These are phyloP conservation scores for Drosophila albomicans DNA, from an alignment of 1,140 invertebrate genomes.

Conservation along the genomic window DNA sequence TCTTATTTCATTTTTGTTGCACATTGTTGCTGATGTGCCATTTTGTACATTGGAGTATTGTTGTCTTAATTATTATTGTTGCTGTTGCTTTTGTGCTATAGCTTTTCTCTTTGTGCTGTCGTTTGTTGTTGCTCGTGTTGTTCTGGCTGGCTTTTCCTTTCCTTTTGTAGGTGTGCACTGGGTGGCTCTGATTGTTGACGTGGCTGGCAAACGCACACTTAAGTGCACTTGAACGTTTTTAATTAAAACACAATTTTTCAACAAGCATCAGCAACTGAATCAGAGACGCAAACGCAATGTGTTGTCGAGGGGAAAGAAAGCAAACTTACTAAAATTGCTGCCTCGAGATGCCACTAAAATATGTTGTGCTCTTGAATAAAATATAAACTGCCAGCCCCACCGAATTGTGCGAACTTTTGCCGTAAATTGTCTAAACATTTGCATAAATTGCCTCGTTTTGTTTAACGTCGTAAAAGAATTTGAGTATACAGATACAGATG, in stretches of 20 bases:
- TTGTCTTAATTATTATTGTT: constrained; percentile 75
- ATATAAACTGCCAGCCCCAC: constrained; percentile 39
- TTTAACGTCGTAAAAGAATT: neutral
- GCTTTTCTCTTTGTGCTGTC: constrained; percentile 31
- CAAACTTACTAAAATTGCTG: constrained; percentile 5
- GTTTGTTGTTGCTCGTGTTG: constrained; percentile 17
- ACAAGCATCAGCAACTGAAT: constrained; percentile 51
- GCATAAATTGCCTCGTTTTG: constrained; percentile 41
- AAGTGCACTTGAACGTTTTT: constrained; percentile 83
- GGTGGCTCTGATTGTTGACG: constrained; percentile 67
- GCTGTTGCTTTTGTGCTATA: constrained; percentile 48
- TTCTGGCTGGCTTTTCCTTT: constrained; percentile 8
- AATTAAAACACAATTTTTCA: constrained; percentile 81
- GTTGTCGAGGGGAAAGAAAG: neutral
- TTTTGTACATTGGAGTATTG: constrained; percentile 64
- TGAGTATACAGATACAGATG: constrained; percentile 6
- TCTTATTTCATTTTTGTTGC: constrained; percentile 46
- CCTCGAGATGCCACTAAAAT: constrained; percentile 34
- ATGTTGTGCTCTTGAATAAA: constrained; percentile 52
- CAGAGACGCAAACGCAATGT: constrained; percentile 1
- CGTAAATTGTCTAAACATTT: constrained; percentile 36
- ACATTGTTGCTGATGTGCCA: constrained; percentile 33
- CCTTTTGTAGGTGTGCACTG: constrained; percentile 42
- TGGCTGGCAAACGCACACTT: constrained; percentile 76
- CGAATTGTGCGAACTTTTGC: neutral